These are phyloP conservation scores for Scaeva pyrastri DNA, from an alignment of 2,888 invertebrate genomes.

Conservation along the genomic window DNA sequence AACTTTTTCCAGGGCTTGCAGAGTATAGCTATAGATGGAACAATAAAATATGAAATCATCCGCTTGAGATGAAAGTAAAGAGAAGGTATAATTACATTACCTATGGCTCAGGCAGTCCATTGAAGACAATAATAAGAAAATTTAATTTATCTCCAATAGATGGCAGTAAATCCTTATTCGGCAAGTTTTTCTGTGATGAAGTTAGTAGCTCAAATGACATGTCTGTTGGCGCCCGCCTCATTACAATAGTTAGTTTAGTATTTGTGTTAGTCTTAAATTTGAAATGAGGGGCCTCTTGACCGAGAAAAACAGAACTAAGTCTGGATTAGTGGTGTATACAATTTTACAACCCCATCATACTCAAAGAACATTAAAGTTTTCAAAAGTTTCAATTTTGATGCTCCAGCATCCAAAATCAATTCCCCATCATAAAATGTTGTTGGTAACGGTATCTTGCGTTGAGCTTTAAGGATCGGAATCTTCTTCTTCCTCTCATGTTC, in stretches of 20 bases:
- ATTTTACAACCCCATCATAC: constrained; percentile 37
- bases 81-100: constrained; percentile 55
- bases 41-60: constrained; percentile 74
- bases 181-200: background rate
- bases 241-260: constrained; percentile 5
- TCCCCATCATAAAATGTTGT: constrained; percentile 57
- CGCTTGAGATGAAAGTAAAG: constrained; percentile 48
- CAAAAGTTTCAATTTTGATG: constrained; percentile 21
- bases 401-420: constrained; percentile 60
- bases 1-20: constrained; percentile 31
- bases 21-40: constrained; percentile 14
- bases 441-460: constrained; percentile 49
- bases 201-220: too few relatives aligned
- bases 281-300: constrained; percentile 46
- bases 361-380: constrained; percentile 25
- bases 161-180: constrained; percentile 23
- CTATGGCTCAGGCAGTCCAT: constrained; percentile 30
- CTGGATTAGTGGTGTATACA: constrained; percentile 45
- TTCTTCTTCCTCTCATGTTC: background rate
- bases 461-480: constrained; percentile 40
- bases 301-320: background rate
- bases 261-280: background rate
- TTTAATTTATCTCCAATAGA: constrained; percentile 66
- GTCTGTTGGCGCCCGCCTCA: too few relatives aligned
- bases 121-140: constrained; percentile 64